Conservation (phyloP, 2,888 invertebrate species). For the Autographa pulchrina region DNA sequence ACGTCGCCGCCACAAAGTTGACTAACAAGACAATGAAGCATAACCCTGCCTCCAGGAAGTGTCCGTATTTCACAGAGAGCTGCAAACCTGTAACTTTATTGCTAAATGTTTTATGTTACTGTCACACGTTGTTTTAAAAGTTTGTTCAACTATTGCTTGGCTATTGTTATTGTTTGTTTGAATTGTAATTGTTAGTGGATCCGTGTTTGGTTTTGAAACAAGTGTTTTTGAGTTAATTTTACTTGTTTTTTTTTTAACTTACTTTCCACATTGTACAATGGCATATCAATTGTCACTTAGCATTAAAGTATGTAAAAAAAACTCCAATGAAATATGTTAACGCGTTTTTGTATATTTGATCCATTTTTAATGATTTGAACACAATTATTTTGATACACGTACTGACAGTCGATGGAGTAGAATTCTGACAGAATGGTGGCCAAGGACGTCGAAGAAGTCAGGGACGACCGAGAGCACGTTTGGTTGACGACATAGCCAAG, state of each 20-base stretch:
- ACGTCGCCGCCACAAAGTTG: conserved; percentile 71
- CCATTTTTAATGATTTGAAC: too few relatives aligned
- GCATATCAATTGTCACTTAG: too few relatives aligned
- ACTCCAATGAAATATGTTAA: too few relatives aligned
- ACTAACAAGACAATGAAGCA: conserved; percentile 80
- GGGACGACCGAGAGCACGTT: too few relatives aligned
- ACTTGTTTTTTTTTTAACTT: not conserved
- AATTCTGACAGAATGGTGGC: too few relatives aligned
- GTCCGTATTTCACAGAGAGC: conserved; percentile 72
- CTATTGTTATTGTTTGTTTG: not conserved
- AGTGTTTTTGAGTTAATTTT: not conserved
- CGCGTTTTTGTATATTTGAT: too few relatives aligned
- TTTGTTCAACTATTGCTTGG: conserved; percentile 14
- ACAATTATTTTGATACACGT: too few relatives aligned
- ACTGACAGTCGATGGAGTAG: too few relatives aligned
- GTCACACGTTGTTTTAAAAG: conserved; percentile 15
- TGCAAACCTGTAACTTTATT: conserved; percentile 40
- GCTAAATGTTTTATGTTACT: conserved; percentile 25
- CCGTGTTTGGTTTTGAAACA: not conserved
- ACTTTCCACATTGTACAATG: too few relatives aligned
- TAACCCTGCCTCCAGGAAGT: conserved; percentile 78
- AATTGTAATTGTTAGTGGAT: not conserved
- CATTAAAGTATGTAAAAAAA: too few relatives aligned
- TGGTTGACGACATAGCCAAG: too few relatives aligned
- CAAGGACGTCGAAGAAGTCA: too few relatives aligned